Conservation (phyloP, 2,797 vertebrate genomes). For the Fundulus diaphanus region DNA sequence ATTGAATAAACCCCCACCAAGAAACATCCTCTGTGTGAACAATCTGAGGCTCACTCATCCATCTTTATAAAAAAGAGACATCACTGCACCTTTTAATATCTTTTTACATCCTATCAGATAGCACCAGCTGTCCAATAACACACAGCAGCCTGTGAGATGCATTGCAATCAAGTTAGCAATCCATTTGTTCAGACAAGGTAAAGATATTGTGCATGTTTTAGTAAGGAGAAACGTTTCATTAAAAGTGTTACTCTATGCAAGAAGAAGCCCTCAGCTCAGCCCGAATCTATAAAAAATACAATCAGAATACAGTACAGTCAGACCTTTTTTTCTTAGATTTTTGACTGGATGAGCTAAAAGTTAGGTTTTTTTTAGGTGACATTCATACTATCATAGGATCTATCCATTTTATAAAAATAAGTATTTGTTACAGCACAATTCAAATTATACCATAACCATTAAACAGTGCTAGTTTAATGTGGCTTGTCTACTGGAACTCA, state of each 20-base stretch:
- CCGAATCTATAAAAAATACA: neutral
- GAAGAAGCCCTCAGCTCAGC: too few species aligned
- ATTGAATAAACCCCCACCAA: conserved; percentile 39
- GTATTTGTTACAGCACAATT: neutral
- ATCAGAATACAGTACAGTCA: neutral
- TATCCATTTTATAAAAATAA: neutral
- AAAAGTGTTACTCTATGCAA: neutral
- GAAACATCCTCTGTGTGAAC: conserved; percentile 50
- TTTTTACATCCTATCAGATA: conserved; percentile 39
- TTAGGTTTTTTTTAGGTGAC: neutral
- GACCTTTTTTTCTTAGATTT: neutral
- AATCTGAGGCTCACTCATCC: conserved; percentile 60
- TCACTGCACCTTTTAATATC: conserved; percentile 45
- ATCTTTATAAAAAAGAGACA: conserved; percentile 44
- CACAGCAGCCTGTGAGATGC: conserved; percentile 13
- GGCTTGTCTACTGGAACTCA: neutral
- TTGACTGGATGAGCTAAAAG: neutral
- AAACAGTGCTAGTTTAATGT: neutral
- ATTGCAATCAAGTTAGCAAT: conserved; percentile 23
- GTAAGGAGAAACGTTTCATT: neutral
- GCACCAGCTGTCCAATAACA: conserved; percentile 35
- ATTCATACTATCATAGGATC: neutral
- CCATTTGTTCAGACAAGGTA: conserved; percentile 7
- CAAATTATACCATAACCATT: neutral
- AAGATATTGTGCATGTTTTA: conserved; percentile 12